Base-by-base conservation (phyloP, 2,888 invertebrate genomes). In the Agonopterix subpropinquella region DNA sequence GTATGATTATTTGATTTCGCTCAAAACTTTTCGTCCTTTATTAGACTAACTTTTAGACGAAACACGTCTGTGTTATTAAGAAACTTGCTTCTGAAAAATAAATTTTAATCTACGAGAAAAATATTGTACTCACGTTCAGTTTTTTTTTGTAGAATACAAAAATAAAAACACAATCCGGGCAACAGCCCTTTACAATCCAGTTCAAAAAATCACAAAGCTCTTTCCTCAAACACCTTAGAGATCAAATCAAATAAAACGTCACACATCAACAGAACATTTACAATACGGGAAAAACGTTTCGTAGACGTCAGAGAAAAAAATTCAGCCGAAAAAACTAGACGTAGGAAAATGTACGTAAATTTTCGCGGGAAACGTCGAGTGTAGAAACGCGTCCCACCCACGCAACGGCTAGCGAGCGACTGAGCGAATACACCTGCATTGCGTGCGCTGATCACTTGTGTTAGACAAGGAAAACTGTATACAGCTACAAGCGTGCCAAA, bases 351-450 rank as follows among this genome's bases (percentile, higher is more conserved):
- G 53, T 59, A 65, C 80, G 81, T 80, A 84, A 80, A 72, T 86
- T 85, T 86, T 83, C 84, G 87, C 87, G 87, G 85, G 81, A 84
- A 86, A 79, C 52, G 44, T 46, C 45, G 49, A 56, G 53, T 56
- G 59, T 53, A 56, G 55, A 54, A 51, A 62, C 61, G 62, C 81
- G 79, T 72, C 62, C 72, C 71, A 64, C 79, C 75, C 74, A 74
- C 80, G 70, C 73, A 64, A 57, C 68, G 62, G 61, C 62, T 60
- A 51, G 65, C 67, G 68, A 73, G 70, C 79, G 79, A 87, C 87
- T 87, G 73, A 71, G 64, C 64, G 49, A 56, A 57, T 75, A 81
- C 83, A 87, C 87, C 87, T 87, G 87, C 87, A 87, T 77, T 87
- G 86, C 87, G 87, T 84, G 84, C 82, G 87, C 83, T 81, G 78